Conservation (phyloP, 2,797 vertebrate genomes). For the Malacoraja senta region DNA sequence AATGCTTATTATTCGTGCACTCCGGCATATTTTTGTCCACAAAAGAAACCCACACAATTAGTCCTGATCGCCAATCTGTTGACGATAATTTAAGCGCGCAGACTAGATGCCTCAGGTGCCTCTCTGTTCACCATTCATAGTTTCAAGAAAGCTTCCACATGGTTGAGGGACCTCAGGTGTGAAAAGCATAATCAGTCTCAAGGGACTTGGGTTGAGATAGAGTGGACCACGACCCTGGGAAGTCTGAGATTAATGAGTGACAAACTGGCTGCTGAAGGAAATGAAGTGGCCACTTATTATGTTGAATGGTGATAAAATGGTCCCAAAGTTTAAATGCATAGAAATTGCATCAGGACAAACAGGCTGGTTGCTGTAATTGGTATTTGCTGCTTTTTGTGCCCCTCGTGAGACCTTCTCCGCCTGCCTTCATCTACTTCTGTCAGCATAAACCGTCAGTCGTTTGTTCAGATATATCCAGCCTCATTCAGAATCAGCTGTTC, state of each 20-base stretch:
- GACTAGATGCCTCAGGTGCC: background rate
- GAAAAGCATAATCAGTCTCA: slow-evolving; percentile 18
- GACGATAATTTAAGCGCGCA: background rate
- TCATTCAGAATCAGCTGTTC: background rate
- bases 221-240: background rate
- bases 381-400: too few relatives aligned
- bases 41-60: background rate
- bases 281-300: background rate
- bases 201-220: background rate
- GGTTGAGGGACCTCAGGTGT: background rate
- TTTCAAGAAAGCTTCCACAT: background rate
- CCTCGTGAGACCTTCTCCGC: background rate
- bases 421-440: background rate
- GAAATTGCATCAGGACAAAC: background rate
- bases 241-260: background rate
- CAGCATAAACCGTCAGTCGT: background rate
- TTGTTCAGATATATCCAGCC: background rate
- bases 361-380: background rate
- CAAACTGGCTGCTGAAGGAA: background rate
- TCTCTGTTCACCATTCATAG: background rate
- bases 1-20: too few relatives aligned
- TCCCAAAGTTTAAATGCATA: background rate
- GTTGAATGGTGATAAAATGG: background rate
- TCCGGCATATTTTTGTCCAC: too few relatives aligned
- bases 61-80: background rate